phyloP scores from a whole-genome alignment of 2,888 invertebrate species.

The Microctonus brassicae region DNA sequence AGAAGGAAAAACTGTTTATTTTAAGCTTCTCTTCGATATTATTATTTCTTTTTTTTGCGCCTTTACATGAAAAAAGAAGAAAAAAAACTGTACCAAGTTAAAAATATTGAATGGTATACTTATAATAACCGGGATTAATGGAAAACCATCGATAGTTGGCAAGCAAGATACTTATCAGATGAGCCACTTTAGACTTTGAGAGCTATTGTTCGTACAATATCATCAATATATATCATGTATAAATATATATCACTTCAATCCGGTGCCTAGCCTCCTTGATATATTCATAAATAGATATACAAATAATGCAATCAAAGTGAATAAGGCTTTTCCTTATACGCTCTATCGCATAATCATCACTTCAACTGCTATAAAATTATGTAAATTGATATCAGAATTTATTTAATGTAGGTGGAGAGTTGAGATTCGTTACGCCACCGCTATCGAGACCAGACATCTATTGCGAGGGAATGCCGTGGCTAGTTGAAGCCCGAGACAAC shows the following conservation, averaged over 20 bases:
- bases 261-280: neutral
- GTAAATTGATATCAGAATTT: conserved; percentile 60
- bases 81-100: neutral
- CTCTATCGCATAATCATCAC: conserved; percentile 26
- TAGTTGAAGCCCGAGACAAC: conserved; percentile 84
- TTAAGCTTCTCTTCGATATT: neutral
- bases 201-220: conserved; percentile 22
- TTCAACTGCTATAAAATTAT: conserved; percentile 23
- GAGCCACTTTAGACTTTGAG: conserved; percentile 32
- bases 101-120: conserved; percentile 12
- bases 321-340: neutral
- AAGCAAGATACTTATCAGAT: conserved; percentile 30
- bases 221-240: conserved; percentile 1
- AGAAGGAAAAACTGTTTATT: neutral
- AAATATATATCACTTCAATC: conserved; percentile 16
- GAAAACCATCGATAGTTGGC: conserved; percentile 20
- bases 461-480: conserved; percentile 84
- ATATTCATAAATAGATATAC: conserved; percentile 25
- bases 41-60: neutral
- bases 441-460: conserved; percentile 75
- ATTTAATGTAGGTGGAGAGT: conserved; percentile 72
- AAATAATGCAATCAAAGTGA: conserved; percentile 23
- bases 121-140: conserved; percentile 14
- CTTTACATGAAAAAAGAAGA: no score
- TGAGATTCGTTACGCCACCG: conserved; percentile 77